Evolutionary conservation across 2,797 vertebrate species (phyloP).

Genomic region (Anguilla anguilla): DNA sequence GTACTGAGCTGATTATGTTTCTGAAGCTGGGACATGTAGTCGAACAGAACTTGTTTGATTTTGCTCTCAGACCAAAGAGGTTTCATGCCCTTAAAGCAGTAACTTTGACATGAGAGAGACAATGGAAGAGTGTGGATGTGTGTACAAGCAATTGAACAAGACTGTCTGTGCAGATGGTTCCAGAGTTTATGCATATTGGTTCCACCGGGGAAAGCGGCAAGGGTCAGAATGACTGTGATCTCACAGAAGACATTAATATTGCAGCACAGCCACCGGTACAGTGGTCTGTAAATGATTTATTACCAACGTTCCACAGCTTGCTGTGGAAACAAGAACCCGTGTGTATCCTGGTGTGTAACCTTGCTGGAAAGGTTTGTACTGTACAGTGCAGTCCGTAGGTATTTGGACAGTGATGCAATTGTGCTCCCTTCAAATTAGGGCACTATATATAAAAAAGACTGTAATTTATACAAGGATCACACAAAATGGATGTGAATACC

Average conservation of each 20-base stretch:
- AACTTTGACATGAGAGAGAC: background rate
- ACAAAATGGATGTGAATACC: no score
- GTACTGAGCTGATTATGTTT: background rate
- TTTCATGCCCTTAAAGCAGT: background rate
- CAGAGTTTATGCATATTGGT: slow-evolving; percentile 47
- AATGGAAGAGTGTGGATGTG: slow-evolving; percentile 35
- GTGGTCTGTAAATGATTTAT: slow-evolving; percentile 74
- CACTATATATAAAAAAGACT: background rate
- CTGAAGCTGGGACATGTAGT: background rate
- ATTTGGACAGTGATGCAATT: background rate
- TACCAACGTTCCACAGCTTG: slow-evolving; percentile 52
- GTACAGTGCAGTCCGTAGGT: background rate
- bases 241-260: slow-evolving; percentile 78
- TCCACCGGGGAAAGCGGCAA: slow-evolving; percentile 66
- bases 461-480: no score
- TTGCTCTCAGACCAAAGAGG: background rate
- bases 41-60: background rate
- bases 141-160: slow-evolving; percentile 30
- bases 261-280: slow-evolving; percentile 69
- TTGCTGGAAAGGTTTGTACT: background rate
- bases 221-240: slow-evolving; percentile 76
- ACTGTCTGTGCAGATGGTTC: slow-evolving; percentile 41
- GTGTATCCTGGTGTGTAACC: slow-evolving; percentile 15
- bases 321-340: background rate
- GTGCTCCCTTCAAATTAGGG: background rate